Base-by-base conservation (phyloP, 2,888 invertebrate genomes). In the Eristalis pertinax region DNA sequence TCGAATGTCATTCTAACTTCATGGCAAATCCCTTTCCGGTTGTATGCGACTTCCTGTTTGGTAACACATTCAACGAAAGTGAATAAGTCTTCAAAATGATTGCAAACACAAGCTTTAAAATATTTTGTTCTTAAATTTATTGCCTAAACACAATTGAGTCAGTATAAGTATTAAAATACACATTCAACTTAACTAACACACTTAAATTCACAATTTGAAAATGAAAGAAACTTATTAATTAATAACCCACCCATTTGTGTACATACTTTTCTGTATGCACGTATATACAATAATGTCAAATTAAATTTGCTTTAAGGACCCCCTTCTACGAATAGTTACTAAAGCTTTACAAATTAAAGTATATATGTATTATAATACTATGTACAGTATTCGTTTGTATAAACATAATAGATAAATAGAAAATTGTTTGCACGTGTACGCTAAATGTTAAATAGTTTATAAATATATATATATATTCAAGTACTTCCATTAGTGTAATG, bases 401-500 rank as follows among this genome's bases (percentile, higher is more conserved):
- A 83, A 83, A 79, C 64, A 80, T 29, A 76, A 83, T 80, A 87
- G 80, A 76, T 86, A 72, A 24, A 73, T 26, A 60, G 13, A 76
- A 76, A 74, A 75, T 65, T 76, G 41, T 87, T 79, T 83, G 78
- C 82, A 76, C 76, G 24, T 75, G 68, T 81, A 50, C 26, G 29
- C 68, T 73, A 43, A 62, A 81, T 65, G 70, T 80, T 84, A 67
- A 78, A 74, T 82, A 83, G 70, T 83, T 82, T 83, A 87, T 79
- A 83, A 83, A 80, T 87, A 87, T 87, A 87, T 79, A 72, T 82
- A 22, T 77, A 75, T 76, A 73, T 79, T 62, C 73, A 83, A 79
- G 83, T 75, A 65, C 58, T 62, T 79, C 60, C 38, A 65, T 64
- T 81, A 78, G 64, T 76, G 56, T 79, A 73, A 69, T 75, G 78